Evolutionary conservation across 2,888 invertebrate genomes (phyloP), one percentile per base, ranked within the genome.

Genomic region (Abscondita cerata): DNA sequence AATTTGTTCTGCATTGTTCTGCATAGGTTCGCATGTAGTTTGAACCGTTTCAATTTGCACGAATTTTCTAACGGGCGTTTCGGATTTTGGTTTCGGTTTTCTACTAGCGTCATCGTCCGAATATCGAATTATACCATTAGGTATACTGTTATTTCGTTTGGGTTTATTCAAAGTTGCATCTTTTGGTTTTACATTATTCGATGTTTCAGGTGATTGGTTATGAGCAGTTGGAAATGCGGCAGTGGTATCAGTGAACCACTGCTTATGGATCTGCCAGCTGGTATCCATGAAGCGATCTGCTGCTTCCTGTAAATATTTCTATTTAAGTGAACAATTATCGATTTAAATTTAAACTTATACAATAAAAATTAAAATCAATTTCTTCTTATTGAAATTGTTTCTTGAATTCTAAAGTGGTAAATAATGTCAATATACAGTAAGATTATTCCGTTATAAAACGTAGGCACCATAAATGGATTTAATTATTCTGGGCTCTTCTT

Each of bases 271-370:
- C 77, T 87, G 88, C 85, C 89, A 89, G 75, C 89, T 89, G 58
- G 90, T 89, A 78, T 90, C 90, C 69, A 87, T 86, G 77, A 89
- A 90, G 73, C 89, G 84, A 70, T 88, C 87, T 74, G 86, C 85
- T 67, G 86, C 85, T 74, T 86, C 87, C 87, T 87, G 83, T 68
- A 77, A 72, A 71, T 38, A 64, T 41, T 60, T 46, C 40, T 18
- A 41, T 15, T 20, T 52, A 15, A 34, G 33, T 52, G 15, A 25
- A 25, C 25, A 25, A 25, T 25, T 25, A n/a, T n/a, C n/a, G n/a
- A n/a, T n/a, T n/a, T n/a, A n/a, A n/a, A n/a, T n/a, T n/a, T n/a
- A 31, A 16, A 16, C 9, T 50, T n/a, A 50, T 50, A 31, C 6
- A 25, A 40, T 40, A 18, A 44, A 25, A 44, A 44, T 44, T 18